Evolutionary conservation across 2,888 invertebrate species (phyloP), one percentile per base, ranked within the genome.

Genomic region (Sesia bembeciformis): DNA sequence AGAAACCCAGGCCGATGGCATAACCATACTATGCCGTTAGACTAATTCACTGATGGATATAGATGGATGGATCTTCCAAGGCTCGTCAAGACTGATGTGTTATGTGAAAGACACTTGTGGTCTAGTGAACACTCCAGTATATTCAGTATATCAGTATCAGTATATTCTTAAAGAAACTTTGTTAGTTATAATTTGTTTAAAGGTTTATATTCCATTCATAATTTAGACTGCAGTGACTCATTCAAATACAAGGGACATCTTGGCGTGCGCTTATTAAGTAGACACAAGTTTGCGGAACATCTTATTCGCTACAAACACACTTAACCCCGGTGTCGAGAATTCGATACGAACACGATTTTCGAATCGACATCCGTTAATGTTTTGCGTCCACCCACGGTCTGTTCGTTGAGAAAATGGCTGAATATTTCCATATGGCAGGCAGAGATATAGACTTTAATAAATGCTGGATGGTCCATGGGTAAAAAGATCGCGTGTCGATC

Each of bases 291-390:
- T 46, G 46, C 46, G 67, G 70, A 78, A 80, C 77, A 78, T 76
- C 81, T 84, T 74, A 81, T 78, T 85, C 74, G 72, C 76, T 78
- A 70, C 72, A 70, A 70, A 68, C 69, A 68, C 72, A 78, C 72
- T 81, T 84, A 81, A 86, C 83, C 83, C 61, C 71, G 60, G 75
- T 75, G 78, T 78, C 76, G 76, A 73, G 76, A 67, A 79, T 78
- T 77, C 77, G 72, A 75, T 74, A 74, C 72, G 65, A 74, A 68
- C 72, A 75, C 74, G 73, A 73, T 72, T 70, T 67, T 70, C 66
- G 65, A 81, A 80, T 81, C 80, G 77, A 80, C 81, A 80, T 79
- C 75, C 76, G 76, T 77, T 76, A 77, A 70, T 75, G 76, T 78
- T 76, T 74, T 62, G 67, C 74, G 69, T 82, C 81, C 77, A 80